Conservation (phyloP, 2,113 vertebrate genomes). For the Oncorhynchus mykiss region DNA sequence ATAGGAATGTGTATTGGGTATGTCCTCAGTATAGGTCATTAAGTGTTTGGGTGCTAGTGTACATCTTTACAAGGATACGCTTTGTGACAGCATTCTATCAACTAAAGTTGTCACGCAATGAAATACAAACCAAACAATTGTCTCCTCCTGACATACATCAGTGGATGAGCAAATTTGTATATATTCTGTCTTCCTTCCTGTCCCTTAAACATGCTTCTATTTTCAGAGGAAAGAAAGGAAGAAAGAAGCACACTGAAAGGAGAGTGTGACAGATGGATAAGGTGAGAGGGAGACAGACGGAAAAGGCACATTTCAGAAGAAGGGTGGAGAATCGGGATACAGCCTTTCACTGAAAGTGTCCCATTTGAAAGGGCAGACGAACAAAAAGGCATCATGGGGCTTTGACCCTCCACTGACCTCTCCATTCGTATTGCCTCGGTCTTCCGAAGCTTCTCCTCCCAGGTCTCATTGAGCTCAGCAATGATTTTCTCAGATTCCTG, state of each 20-base stretch:
- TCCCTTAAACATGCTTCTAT: no score
- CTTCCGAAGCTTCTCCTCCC: constrained; percentile 91
- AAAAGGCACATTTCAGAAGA: constrained; percentile 30
- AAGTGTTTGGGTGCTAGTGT: no score
- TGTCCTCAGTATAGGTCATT: no score
- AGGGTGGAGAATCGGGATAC: constrained; percentile 7
- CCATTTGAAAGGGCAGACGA: neutral
- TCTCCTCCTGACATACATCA: no score
- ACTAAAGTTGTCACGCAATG: no score
- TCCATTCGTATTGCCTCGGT: constrained; percentile 98
- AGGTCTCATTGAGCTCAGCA: constrained; percentile 91
- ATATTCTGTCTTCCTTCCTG: no score
- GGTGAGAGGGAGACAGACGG: constrained; percentile 19
- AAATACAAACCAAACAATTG: no score
- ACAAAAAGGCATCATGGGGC: neutral
- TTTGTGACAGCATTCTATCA: no score
- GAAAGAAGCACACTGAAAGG: neutral
- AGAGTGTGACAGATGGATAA: constrained; percentile 6
- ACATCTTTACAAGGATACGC: no score
- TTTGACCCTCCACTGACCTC: constrained; percentile 75
- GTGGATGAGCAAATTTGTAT: no score
- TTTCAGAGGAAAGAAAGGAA: neutral
- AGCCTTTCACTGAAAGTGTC: constrained; percentile 13
- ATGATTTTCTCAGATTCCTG: constrained; percentile 99
- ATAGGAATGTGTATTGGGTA: no score